Evolutionary conservation across 1,140 invertebrate genomes (phyloP), one percentile per base, ranked within the genome.

Genomic region (Cyrtorhinus lividipennis): DNA sequence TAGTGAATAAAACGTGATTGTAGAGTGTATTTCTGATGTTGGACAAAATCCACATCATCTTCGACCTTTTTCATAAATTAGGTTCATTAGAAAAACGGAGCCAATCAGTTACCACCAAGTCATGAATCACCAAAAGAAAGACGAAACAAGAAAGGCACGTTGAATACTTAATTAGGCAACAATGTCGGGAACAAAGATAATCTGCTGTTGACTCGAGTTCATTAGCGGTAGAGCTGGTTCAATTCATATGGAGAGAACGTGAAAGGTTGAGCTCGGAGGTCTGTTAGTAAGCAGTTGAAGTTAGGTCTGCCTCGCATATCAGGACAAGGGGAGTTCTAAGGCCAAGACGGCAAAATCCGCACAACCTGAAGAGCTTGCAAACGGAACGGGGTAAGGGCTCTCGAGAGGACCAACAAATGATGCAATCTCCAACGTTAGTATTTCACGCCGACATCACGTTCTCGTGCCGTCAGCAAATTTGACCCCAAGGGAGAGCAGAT

Each of bases 161-260:
- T 53, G 48, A 53, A 53, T 53, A 53, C 48, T 53, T 53, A 53
- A 53, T 53, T 53, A 53, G 48, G 48, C 48, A 53, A 53, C 48
- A 10, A 53, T 53, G 48, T 53, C 18, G 20, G 18, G 48, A 20
- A 20, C 8, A 53, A 20, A 53, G 48, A 20, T 8, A 20, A 53
- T 53, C 8, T 53, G 20, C 48, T 8, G 48, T 53, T 53, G 48
- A 53, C 48, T 53, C 48, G 48, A 53, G 48, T 53, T 53, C 48
- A 53, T 53, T 53, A 53, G 48, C 48, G 48, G 48, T 22, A 20
- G 20, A 53, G 48, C 48, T 53, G 48, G 12, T 53, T 53, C 48
- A 53, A 53, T 53, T 53, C 48, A 53, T 53, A 53, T 53, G 48
- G 10, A 53, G 48, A 53, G 48, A 53, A 53, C 48, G 48, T 53